Conservation (phyloP, 2,888 invertebrate species). For the Spialia ferax region DNA sequence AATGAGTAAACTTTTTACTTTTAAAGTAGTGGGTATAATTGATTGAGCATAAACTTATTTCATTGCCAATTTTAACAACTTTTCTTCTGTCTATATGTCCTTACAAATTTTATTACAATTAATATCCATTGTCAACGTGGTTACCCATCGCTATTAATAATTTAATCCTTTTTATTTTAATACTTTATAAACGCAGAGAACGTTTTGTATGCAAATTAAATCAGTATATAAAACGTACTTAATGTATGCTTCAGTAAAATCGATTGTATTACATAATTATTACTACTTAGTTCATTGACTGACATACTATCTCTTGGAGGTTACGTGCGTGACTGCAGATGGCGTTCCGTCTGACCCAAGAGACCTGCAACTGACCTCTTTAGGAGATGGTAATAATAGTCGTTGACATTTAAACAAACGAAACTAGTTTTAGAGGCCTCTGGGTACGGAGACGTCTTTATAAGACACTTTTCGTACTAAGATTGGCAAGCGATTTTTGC, state of each 20-base stretch:
- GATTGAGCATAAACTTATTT: too few relatives aligned
- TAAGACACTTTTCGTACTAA: constrained; percentile 9
- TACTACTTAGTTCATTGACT: neutral
- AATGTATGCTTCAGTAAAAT: neutral
- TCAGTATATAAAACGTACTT: neutral
- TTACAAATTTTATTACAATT: too few relatives aligned
- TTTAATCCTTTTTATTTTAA: too few relatives aligned
- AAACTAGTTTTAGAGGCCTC: constrained; percentile 73
- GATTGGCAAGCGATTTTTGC: neutral
- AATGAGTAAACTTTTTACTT: too few relatives aligned
- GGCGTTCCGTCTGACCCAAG: constrained; percentile 43
- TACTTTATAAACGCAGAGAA: too few relatives aligned
- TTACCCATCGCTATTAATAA: too few relatives aligned
- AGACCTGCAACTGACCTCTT: constrained; percentile 55
- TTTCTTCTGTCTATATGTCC: too few relatives aligned
- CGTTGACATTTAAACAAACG: constrained; percentile 73
- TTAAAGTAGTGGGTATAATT: too few relatives aligned
- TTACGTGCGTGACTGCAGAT: constrained; percentile 47
- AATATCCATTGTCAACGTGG: too few relatives aligned
- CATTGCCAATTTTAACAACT: too few relatives aligned
- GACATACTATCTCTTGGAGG: constrained; percentile 2
- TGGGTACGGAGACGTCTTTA: constrained; percentile 52
- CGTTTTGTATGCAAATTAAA: too few relatives aligned
- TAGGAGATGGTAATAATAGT: constrained; percentile 71
- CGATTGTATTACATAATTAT: neutral